These are phyloP conservation scores for Rhadinocentrus ornatus DNA, from an alignment of 2,797 vertebrate species.

Conservation along the genomic window DNA sequence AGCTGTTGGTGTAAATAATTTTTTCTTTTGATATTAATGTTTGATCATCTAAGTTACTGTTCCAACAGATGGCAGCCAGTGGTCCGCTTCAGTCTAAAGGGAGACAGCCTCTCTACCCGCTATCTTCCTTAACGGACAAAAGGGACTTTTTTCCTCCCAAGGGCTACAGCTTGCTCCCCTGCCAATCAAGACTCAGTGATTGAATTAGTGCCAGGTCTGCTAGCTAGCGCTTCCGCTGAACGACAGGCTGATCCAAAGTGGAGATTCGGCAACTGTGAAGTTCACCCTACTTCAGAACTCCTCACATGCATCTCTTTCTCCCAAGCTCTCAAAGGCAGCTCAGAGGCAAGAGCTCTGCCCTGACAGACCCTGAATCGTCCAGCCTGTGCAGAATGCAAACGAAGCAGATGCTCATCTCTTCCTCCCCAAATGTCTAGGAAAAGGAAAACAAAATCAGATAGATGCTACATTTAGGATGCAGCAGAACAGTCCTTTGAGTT, in stretches of 20 bases:
- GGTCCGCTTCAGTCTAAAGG: constrained; percentile 45
- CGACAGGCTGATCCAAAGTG: constrained; percentile 70
- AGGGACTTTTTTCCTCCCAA: constrained; percentile 55
- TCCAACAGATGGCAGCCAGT: constrained; percentile 47
- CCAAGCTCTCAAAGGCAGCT: constrained; percentile 75
- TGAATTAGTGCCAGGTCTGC: constrained; percentile 78
- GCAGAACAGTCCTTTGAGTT: constrained; percentile 34
- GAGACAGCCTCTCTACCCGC: constrained; percentile 47
- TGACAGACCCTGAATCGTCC: constrained; percentile 71
- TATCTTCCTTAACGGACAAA: constrained; percentile 68
- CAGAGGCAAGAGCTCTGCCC: constrained; percentile 62
- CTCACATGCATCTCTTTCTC: constrained; percentile 69
- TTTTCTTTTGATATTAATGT: constrained; percentile 12
- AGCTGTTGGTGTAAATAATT: neutral
- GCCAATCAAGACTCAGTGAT: constrained; percentile 75
- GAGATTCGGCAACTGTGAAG: constrained; percentile 80
- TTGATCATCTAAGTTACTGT: constrained; percentile 46
- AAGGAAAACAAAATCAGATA: constrained; percentile 13
- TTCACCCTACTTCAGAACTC: constrained; percentile 77
- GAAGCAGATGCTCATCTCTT: constrained; percentile 63
- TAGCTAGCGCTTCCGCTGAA: constrained; percentile 64
- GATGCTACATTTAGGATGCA: constrained; percentile 55
- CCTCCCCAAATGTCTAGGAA: constrained; percentile 57
- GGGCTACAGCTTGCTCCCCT: constrained; percentile 55
- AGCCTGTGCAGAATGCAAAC: constrained; percentile 75